A percentile compares a stretch with the other conserved stretches of the same genome.
Conservation (phyloP, 2,113 vertebrate genomes). For the Gorsachius goisagi region DNA sequence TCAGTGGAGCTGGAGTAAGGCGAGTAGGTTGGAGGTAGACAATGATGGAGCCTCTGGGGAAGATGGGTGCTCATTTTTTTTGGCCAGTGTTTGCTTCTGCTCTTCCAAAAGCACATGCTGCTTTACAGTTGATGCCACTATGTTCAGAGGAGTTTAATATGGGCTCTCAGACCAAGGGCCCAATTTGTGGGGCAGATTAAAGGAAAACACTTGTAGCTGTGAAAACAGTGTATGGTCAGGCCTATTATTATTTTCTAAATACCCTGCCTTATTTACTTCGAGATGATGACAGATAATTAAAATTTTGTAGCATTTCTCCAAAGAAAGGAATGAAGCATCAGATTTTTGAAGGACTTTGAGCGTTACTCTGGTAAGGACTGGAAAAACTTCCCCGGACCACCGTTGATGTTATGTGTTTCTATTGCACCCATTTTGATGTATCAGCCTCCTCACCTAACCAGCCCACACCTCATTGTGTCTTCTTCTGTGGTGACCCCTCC, state of each 20-base stretch:
- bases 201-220: not conserved
- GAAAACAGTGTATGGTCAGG: not conserved
- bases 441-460: not conserved
- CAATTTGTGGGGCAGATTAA: not conserved
- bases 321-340: not conserved
- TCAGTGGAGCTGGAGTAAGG: not conserved
- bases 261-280: not conserved
- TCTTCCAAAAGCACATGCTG: not conserved
- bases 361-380: fast-evolving
- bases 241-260: not conserved
- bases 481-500: not conserved
- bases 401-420: not conserved
- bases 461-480: not conserved
- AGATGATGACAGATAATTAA: not conserved
- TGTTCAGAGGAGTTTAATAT: not conserved
- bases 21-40: not conserved
- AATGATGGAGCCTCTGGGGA: not conserved
- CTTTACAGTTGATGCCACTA: not conserved
- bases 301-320: not conserved
- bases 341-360: not conserved
- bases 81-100: not conserved
- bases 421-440: not conserved
- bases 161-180: not conserved
- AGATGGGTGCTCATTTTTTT: not conserved
- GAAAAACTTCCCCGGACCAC: not conserved